Percentiles rank a stretch among this genome's conserved stretches.
These are phyloP conservation scores for Falco rusticolus DNA, from an alignment of 2,797 vertebrate genomes.

Conservation along the genomic window DNA sequence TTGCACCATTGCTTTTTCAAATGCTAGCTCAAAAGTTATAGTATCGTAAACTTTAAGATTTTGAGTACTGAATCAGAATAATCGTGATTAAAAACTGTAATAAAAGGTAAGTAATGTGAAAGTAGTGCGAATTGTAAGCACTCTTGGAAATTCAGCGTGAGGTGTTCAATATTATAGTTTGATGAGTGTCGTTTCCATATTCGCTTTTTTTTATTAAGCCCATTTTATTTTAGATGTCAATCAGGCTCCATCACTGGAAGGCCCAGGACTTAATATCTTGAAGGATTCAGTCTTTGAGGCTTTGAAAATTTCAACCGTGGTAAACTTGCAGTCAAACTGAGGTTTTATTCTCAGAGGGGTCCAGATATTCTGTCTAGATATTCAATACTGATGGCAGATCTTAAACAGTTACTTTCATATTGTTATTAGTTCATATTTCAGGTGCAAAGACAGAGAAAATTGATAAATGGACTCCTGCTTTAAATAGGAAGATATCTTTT, in stretches of 20 bases:
- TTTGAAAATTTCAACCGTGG: neutral
- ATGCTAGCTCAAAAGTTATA: neutral
- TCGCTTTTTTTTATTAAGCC: neutral
- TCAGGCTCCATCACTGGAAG: neutral
- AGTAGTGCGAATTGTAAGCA: neutral
- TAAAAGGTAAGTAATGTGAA: neutral
- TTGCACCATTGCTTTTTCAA: neutral
- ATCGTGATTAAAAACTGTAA: neutral
- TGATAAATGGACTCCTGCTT: constrained; percentile 41
- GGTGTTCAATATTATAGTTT: neutral
- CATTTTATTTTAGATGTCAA: neutral
- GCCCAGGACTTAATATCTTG: neutral
- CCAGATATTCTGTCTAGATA: neutral
- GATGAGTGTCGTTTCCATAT: neutral
- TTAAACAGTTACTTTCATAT: neutral
- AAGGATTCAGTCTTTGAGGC: neutral
- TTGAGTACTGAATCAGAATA: neutral
- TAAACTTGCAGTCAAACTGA: neutral
- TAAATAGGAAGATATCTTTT: constrained; percentile 62
- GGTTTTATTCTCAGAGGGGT: neutral
- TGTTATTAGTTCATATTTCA: neutral
- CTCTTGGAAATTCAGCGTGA: neutral
- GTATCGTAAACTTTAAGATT: neutral
- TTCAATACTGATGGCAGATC: neutral
- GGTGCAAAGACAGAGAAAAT: neutral